phyloP scores from a whole-genome alignment of 2,888 invertebrate genomes.

The Pocota personata region DNA sequence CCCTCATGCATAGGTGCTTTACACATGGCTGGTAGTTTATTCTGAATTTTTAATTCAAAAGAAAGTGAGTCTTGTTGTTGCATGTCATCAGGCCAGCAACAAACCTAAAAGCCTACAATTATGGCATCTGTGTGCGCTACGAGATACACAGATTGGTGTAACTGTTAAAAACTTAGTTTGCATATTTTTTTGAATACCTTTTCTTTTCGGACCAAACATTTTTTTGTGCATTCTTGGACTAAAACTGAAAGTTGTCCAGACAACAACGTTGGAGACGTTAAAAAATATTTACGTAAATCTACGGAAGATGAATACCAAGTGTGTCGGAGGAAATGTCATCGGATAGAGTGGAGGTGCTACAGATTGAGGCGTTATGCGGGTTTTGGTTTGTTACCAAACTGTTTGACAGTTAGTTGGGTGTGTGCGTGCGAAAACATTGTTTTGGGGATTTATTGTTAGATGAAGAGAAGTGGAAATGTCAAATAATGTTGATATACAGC shows the following conservation, averaged over 20 bases:
- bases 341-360: background rate
- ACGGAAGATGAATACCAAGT: slow-evolving; percentile 18
- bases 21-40: background rate
- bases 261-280: background rate
- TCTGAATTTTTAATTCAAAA: slow-evolving; percentile 45
- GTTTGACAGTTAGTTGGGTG: background rate
- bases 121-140: background rate
- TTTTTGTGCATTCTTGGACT: slow-evolving; percentile 12
- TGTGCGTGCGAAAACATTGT: background rate
- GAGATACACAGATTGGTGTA: background rate
- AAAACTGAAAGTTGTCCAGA: slow-evolving; percentile 33
- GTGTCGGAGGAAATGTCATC: background rate
- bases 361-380: background rate
- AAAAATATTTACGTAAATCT: slow-evolving; percentile 2
- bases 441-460: background rate
- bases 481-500: background rate
- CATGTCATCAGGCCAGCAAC: background rate
- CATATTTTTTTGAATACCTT: slow-evolving; percentile 17
- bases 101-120: background rate
- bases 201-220: slow-evolving; percentile 1
- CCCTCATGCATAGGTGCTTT: background rate
- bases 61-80: slow-evolving; percentile 38
- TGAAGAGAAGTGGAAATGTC: background rate
- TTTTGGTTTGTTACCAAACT: background rate
- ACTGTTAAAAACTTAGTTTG: slow-evolving; percentile 16